Conservation (phyloP, 2,888 invertebrate genomes). For the Scaptomyza tumidula region DNA sequence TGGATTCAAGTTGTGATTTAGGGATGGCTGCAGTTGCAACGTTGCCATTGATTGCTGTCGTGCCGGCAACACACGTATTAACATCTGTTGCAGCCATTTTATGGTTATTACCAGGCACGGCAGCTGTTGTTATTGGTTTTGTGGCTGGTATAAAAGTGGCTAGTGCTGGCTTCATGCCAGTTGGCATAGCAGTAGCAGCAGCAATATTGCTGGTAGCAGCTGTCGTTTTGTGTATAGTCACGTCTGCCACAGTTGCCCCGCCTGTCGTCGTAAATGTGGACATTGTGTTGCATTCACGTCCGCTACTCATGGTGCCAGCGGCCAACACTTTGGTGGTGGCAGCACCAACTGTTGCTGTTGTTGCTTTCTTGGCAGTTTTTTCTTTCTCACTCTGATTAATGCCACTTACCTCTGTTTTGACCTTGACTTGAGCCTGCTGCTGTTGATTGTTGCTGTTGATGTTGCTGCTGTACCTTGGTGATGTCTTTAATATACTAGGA, state of each 20-base stretch:
- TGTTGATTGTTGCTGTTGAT: conserved; percentile 37
- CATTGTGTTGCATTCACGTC: conserved; percentile 77
- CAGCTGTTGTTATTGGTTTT: conserved; percentile 41
- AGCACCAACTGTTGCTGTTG: conserved; percentile 45
- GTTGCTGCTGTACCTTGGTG: conserved; percentile 58
- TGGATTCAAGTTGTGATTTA: conserved; percentile 30
- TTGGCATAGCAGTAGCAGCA: conserved; percentile 33
- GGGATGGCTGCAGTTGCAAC: conserved; percentile 11
- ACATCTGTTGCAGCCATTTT: conserved; percentile 18
- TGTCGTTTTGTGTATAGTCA: conserved; percentile 19
- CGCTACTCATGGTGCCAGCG: conserved; percentile 78
- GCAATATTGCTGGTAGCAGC: conserved; percentile 28
- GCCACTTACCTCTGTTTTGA: conserved; percentile 47
- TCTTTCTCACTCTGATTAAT: conserved; percentile 78
- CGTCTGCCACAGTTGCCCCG: conserved; percentile 16
- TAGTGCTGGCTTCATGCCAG: conserved; percentile 51
- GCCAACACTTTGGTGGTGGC: conserved; percentile 71
- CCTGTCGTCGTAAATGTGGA: conserved; percentile 71
- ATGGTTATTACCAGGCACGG: conserved; percentile 19
- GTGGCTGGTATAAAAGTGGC: conserved; percentile 44
- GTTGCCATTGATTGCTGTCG: conserved; percentile 35
- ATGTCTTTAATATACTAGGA: conserved; percentile 85
- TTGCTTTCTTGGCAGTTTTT: conserved; percentile 16
- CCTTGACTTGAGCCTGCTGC: conserved; percentile 50
- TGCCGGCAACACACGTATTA: conserved; percentile 7